A percentile compares a stretch with the other conserved stretches of the same genome.
These are phyloP conservation scores for Tetanocera ferruginea DNA, from an alignment of 2,888 invertebrate genomes.

Conservation along the genomic window DNA sequence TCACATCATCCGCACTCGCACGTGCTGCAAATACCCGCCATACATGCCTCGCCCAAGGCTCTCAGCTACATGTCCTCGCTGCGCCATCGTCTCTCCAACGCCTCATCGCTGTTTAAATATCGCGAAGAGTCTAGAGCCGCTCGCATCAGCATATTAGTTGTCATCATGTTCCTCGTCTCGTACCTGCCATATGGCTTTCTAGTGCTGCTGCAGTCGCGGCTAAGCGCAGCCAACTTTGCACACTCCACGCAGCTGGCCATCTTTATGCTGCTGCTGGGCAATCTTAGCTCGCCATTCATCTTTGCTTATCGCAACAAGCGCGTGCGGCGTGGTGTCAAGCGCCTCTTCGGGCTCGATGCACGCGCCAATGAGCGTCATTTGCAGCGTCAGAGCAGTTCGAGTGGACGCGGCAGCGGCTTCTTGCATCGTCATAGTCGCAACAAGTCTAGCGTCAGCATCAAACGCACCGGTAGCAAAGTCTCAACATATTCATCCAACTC, in stretches of 20 bases:
- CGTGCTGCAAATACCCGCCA: conserved; percentile 65
- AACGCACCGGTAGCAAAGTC: conserved; percentile 66
- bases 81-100: conserved; percentile 85
- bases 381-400: conserved; percentile 63
- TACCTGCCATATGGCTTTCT: conserved; percentile 69
- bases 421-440: conserved; percentile 54
- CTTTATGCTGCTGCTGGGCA: conserved; percentile 68
- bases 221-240: conserved; percentile 64
- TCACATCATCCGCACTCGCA: conserved; percentile 49
- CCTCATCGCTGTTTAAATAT: conserved; percentile 86
- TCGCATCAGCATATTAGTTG: conserved; percentile 78
- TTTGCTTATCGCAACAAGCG: conserved; percentile 70
- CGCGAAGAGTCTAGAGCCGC: conserved; percentile 92
- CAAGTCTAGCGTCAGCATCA: conserved; percentile 59
- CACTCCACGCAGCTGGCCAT: conserved; percentile 67
- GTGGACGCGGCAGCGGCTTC: conserved; percentile 57
- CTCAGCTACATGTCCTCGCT: conserved; percentile 77
- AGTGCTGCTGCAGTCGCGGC: conserved; percentile 65
- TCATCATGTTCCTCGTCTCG: conserved; percentile 70
- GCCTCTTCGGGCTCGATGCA: conserved; percentile 65
- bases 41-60: conserved; percentile 68
- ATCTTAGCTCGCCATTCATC: conserved; percentile 69
- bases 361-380: conserved; percentile 58
- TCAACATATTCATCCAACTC: conserved; percentile 68
- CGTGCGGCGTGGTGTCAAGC: conserved; percentile 69